These are phyloP conservation scores for Picus viridis DNA, from an alignment of 2,797 vertebrate genomes.

Conservation along the genomic window DNA sequence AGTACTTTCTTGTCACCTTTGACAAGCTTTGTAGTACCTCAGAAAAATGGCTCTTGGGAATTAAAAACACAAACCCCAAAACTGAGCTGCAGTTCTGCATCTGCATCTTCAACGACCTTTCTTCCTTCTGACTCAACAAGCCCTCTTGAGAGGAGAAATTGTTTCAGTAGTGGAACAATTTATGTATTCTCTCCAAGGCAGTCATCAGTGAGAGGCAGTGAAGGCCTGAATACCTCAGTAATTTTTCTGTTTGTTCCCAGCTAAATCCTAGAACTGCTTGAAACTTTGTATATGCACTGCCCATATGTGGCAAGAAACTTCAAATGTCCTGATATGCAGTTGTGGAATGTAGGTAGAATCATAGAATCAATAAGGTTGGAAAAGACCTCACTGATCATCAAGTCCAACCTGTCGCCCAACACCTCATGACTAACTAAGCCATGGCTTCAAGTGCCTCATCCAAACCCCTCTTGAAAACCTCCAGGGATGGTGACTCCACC, in stretches of 20 bases:
- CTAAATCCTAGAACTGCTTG: not conserved
- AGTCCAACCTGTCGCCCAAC: no score
- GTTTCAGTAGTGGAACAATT: not conserved
- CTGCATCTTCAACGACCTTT: not conserved
- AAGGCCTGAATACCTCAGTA: not conserved
- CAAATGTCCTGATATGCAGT: accelerated
- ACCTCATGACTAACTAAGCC: no score
- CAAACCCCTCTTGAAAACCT: no score
- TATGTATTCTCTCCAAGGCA: not conserved
- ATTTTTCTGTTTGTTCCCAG: not conserved
- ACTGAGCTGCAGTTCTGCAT: not conserved
- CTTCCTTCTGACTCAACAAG: not conserved
- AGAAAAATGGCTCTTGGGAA: not conserved
- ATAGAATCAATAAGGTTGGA: no score
- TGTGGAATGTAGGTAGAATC: not conserved
- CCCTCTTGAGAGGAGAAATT: not conserved
- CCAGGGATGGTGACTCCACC: no score
- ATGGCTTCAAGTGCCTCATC: no score
- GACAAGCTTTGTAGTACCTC: not conserved
- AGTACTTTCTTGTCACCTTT: not conserved
- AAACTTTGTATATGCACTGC: not conserved
- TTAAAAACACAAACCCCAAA: not conserved
- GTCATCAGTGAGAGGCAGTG: not conserved
- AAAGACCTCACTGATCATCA: no score
- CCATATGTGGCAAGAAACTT: not conserved